Evolutionary conservation across 2,113 vertebrate species (phyloP), one percentile per base, ranked within the genome.

Genomic region (Sebastes schlegelii): DNA sequence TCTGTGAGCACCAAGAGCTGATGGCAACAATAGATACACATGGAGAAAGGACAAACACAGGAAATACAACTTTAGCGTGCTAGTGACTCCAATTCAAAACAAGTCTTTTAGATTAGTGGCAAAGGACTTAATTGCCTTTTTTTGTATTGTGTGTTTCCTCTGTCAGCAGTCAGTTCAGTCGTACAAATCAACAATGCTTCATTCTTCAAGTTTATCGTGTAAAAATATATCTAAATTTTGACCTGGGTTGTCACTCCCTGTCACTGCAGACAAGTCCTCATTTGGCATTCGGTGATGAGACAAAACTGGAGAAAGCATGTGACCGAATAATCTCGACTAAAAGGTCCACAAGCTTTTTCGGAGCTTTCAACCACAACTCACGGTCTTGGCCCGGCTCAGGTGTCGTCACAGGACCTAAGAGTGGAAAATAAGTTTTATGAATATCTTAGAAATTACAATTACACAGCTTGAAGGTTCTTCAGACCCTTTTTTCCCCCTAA

Each of bases 1-100:
- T 45, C 62, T 55, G n/a, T 23, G 26, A 45, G 55, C 49, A 11
- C 74, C 67, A 57, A 55, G 5, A 51, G 43, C 23, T 5, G 43
- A 40, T 42, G 12, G 42, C 61, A 54, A 62, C 16, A 14, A 42
- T 43, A 74, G 49, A 82, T 68, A 21, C 51, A 52, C n/a, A 43
- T 54, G 21, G 52, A 64, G 40, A 72, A 16, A 12, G 5, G 43
- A 48, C 13, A 52, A 70, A 61, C 16, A 49, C 16, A 43, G 14
- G 6, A 19, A 51, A 68, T 34, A 68, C 13, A 69, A 8, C 52
- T 14, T 72, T 23, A 67, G 49, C 57, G n/a, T 49, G 57, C 16
- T 11, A 23, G 26, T 34, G 26, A 34, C 26, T 34, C 26, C 26
- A 0, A 34, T 57, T 45, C 19, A 23, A 14, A 9, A 8, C 42